A percentile compares a stretch with the other conserved stretches of the same genome.
phyloP scores from a whole-genome alignment of 2,888 invertebrate species.

The Cephus runcator region DNA sequence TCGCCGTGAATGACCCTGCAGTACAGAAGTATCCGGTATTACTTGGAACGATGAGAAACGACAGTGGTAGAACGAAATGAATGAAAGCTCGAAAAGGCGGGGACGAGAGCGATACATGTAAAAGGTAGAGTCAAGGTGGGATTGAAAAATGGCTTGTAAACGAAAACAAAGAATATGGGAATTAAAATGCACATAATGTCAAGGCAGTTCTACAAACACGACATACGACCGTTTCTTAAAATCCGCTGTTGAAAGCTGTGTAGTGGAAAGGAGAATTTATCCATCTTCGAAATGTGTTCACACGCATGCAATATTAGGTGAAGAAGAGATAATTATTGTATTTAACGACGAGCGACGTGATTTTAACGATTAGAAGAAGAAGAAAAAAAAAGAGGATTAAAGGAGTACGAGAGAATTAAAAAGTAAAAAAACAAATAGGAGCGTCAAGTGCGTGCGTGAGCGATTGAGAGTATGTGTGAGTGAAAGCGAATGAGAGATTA shows the following conservation, averaged over 20 bases:
- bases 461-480: not conserved
- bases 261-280: slow-evolving; percentile 28
- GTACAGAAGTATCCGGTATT: not conserved
- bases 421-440: slow-evolving; percentile 9
- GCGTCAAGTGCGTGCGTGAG: not conserved
- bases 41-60: not conserved
- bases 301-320: slow-evolving; percentile 57
- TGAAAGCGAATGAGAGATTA: not conserved
- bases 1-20: too few relatives aligned
- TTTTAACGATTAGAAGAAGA: slow-evolving; percentile 11
- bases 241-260: slow-evolving; percentile 16
- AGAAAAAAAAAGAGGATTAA: slow-evolving; percentile 6
- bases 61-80: not conserved
- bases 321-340: slow-evolving; percentile 42
- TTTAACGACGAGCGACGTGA: slow-evolving; percentile 29
- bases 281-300: slow-evolving; percentile 54
- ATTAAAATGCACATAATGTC: slow-evolving; percentile 23
- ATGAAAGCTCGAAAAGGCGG: not conserved
- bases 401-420: slow-evolving; percentile 13
- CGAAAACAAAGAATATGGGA: not conserved
- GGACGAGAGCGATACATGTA: not conserved
- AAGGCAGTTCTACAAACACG: slow-evolving; percentile 41
- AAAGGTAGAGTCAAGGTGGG: not conserved
- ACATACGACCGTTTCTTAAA: slow-evolving; percentile 28
- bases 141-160: not conserved